These are phyloP conservation scores for Nineta flava DNA, from an alignment of 2,888 invertebrate species.

Conservation along the genomic window DNA sequence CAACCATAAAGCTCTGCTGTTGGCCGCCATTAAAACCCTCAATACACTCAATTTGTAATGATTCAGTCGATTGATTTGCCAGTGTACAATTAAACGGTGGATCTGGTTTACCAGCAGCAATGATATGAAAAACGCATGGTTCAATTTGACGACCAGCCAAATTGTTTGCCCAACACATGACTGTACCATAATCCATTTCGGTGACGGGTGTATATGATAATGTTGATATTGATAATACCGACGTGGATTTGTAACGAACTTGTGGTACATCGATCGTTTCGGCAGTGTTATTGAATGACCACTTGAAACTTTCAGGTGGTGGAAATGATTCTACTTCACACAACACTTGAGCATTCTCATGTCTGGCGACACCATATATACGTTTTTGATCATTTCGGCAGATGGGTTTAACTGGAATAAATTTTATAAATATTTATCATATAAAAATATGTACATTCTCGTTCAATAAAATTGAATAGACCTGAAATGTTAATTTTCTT, in stretches of 20 bases:
- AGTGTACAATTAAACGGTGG: constrained; percentile 62
- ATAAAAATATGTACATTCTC: too few species aligned
- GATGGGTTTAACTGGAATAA: constrained; percentile 59
- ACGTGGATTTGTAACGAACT: constrained; percentile 37
- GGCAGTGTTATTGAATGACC: constrained; percentile 81
- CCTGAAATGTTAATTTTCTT: too few species aligned
- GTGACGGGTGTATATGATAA: constrained; percentile 60
- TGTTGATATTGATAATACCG: constrained; percentile 40
- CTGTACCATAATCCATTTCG: constrained; percentile 60
- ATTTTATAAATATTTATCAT: too few species aligned
- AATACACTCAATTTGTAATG: constrained; percentile 55
- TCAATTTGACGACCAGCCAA: constrained; percentile 53
- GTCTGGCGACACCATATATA: constrained; percentile 69
- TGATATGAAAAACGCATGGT: constrained; percentile 58
- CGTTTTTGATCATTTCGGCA: constrained; percentile 58
- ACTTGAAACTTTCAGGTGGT: constrained; percentile 64
- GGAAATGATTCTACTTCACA: constrained; percentile 81
- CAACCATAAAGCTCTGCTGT: constrained; percentile 53
- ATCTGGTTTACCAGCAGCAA: constrained; percentile 63
- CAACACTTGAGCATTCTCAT: constrained; percentile 60
- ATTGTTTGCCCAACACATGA: constrained; percentile 60
- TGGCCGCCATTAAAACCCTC: constrained; percentile 67
- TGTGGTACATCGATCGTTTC: constrained; percentile 62
- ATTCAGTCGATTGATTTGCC: constrained; percentile 61
- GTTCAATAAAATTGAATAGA: too few species aligned